Percentiles rank a stretch among this genome's conserved stretches.
These are phyloP conservation scores for Dysmachus trigonus DNA, from an alignment of 2,888 invertebrate genomes.

Conservation along the genomic window DNA sequence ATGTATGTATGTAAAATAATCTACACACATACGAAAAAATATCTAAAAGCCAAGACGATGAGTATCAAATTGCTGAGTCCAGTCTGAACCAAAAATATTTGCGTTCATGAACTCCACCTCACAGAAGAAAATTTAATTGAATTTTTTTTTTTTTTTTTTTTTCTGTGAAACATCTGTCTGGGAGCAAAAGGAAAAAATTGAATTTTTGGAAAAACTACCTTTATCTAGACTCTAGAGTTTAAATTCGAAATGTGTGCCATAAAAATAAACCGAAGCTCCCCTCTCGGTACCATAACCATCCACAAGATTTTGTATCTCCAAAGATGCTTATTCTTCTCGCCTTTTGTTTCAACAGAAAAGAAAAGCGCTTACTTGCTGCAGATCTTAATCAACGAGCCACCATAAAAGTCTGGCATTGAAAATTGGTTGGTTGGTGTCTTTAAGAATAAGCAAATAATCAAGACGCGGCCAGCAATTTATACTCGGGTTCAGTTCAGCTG, in stretches of 20 bases:
- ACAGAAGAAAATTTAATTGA: not conserved
- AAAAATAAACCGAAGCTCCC: not conserved
- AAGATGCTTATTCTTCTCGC: not conserved
- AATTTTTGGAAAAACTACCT: not conserved
- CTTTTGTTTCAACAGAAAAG: not conserved
- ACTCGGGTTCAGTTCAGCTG: not conserved
- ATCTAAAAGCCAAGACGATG: not conserved
- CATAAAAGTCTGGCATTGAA: constrained; percentile 28
- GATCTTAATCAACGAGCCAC: constrained; percentile 14
- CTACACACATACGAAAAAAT: not conserved
- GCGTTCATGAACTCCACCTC: not conserved
- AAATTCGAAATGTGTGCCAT: constrained; percentile 3
- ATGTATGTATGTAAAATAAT: not conserved
- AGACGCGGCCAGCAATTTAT: not conserved
- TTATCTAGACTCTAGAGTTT: not conserved
- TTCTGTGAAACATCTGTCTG: not conserved
- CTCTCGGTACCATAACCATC: not conserved
- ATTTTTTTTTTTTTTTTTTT: no score
- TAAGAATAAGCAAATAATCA: constrained; percentile 28
- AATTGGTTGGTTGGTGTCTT: constrained; percentile 15
- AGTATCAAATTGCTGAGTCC: not conserved
- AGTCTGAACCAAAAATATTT: not conserved
- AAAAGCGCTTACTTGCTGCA: constrained; percentile 11
- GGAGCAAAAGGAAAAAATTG: not conserved
- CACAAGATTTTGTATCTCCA: not conserved